These are phyloP conservation scores for Ochotona princeps DNA, from an alignment of 2,113 vertebrate genomes.

Conservation along the genomic window DNA sequence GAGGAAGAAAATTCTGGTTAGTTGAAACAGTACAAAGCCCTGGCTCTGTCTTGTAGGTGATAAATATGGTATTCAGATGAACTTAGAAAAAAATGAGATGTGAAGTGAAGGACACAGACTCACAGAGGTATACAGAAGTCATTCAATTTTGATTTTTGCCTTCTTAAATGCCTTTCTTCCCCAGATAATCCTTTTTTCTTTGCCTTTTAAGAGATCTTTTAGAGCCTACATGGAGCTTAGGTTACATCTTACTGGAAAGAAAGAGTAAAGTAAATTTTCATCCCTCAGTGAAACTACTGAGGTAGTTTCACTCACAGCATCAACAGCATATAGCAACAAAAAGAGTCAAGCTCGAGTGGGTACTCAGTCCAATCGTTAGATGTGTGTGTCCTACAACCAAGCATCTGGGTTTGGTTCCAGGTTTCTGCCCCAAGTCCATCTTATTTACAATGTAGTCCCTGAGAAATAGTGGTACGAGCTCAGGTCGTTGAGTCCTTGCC, in stretches of 20 bases:
- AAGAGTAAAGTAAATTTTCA: background rate
- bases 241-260: background rate
- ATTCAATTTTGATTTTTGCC: background rate
- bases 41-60: background rate
- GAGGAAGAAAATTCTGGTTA: background rate
- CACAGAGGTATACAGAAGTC: background rate
- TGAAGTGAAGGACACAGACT: background rate
- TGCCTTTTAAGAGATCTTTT: background rate
- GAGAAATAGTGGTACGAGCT: too few relatives aligned
- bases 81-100: background rate
- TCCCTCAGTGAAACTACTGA: background rate
- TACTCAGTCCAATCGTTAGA: too few relatives aligned
- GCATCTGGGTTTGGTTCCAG: too few relatives aligned
- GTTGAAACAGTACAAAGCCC: background rate
- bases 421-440: too few relatives aligned
- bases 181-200: background rate
- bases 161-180: background rate
- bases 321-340: too few relatives aligned
- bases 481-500: too few relatives aligned
- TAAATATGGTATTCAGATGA: background rate
- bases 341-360: too few relatives aligned
- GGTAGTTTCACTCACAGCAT: background rate
- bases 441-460: too few relatives aligned
- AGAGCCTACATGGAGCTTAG: background rate
- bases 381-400: too few relatives aligned